Conservation (phyloP, 2,113 vertebrate genomes). For the Fregetta grallaria region DNA sequence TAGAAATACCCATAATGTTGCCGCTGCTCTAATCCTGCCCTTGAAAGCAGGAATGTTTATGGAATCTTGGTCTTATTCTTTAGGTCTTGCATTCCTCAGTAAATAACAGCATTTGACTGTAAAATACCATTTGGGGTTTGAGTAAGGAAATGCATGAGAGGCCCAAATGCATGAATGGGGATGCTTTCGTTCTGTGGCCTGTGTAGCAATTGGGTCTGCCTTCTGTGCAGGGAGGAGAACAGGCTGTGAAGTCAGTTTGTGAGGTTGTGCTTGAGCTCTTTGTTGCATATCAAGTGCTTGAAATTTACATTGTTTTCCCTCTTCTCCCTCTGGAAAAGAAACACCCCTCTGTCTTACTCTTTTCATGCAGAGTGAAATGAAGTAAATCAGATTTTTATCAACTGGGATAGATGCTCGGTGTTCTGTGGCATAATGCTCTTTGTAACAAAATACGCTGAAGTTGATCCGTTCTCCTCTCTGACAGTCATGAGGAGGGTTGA, state of each 20-base stretch:
- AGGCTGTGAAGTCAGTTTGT: not conserved
- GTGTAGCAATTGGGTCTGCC: not conserved
- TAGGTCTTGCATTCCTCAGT: conserved; percentile 50
- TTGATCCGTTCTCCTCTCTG: not conserved
- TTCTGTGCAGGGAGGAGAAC: not conserved
- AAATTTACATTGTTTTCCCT: not conserved
- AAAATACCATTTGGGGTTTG: conserved; percentile 30
- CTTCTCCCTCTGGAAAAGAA: not conserved
- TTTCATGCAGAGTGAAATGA: not conserved
- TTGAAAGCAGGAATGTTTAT: conserved; percentile 39
- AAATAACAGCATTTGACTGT: conserved; percentile 54
- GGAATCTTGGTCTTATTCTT: conserved; percentile 25
- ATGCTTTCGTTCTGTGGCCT: not conserved
- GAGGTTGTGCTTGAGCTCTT: not conserved
- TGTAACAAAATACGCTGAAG: not conserved
- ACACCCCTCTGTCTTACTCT: not conserved
- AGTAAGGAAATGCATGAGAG: not conserved
- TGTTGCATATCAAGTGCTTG: not conserved
- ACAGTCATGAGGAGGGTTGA: not conserved
- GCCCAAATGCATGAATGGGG: not conserved
- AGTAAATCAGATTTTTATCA: not conserved
- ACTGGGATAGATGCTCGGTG: not conserved
- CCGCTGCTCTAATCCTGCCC: conserved; percentile 1
- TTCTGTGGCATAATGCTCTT: not conserved
- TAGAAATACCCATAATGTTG: not conserved